Evolutionary conservation across 2,888 invertebrate species (phyloP), one percentile per base, ranked within the genome.

Genomic region (Latheticus oryzae): DNA sequence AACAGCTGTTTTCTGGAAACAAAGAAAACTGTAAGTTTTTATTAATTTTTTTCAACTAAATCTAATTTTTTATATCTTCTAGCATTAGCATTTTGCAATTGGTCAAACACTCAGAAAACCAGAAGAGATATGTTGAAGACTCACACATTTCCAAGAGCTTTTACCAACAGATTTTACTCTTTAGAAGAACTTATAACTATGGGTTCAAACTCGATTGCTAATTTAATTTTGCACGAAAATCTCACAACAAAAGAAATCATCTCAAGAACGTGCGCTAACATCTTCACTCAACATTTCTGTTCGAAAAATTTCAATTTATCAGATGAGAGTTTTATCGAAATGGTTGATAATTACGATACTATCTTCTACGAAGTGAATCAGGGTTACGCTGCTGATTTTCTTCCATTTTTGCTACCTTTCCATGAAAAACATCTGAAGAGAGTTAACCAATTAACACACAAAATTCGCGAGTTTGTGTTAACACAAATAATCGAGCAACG

Each of bases 51-150:
- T n/a, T n/a, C n/a, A n/a, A n/a, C n/a, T n/a, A n/a, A n/a, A n/a
- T n/a, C n/a, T n/a, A n/a, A n/a, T n/a, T n/a, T n/a, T n/a, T n/a
- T n/a, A n/a, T n/a, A n/a, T n/a, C n/a, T n/a, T n/a, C 1, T 72
- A 87, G 87, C 87, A 50, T 75, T 88, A 63, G 87, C 87, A n/a
- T 85, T 88, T 67, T 87, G 87, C 73, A 82, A 87, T 70, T 88
- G 87, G 86, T 87, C 87, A 4, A 82, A 84, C 7, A 74, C 84
- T 0, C 87, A 88, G 65, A 85, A 84, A 66, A 74, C 78, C 0
- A 78, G 87, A 5, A 78, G 87, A 5, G 84, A 85, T 56, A 82
- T 87, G 79, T 75, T 86, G 2, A 79, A 80, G 48, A 78, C 79
- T 0, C 82, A 85, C 75, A 82, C 84, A 1, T 85, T 86, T 65